Evolutionary conservation across 2,888 invertebrate genomes (phyloP), one percentile per base, ranked within the genome.

Genomic region (Nomada flava): DNA sequence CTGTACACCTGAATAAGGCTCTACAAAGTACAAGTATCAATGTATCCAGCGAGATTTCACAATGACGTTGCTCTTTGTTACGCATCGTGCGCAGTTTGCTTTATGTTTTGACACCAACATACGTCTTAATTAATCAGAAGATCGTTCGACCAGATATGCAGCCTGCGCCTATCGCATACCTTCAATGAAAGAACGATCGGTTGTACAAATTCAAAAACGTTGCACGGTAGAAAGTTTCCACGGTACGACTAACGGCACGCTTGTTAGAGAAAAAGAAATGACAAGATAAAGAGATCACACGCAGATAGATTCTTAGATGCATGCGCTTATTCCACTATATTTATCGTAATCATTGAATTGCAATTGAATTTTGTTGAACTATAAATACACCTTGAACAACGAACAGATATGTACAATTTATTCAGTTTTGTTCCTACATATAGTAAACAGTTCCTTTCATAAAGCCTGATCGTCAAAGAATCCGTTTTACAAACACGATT

Each of bases 161-260:
- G 10, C 15, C n/a, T 1, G 20, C 3, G n/a, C 29, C 23, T 11
- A 55, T 47, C 4, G 60, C 9, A 10, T 4, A 20, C 23, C 0
- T 29, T 55, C 55, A 23, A 23, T 42, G 64, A 36, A 63, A 36
- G 57, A 29, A 71, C 63, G 47, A 68, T 29, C 62, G 55, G 65
- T 64, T 36, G 44, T 59, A 26, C 47, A 57, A 71, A 68, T 59
- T 44, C 9, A 63, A 67, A 77, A 71, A 77, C 59, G 29, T 53
- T 55, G 42, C 52, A 65, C 29, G 20, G 55, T 64, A 71, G 81
- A 81, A 75, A 75, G 74, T 77, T 62, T 23, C 10, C 11, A 59
- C n/a, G 67, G n/a, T 15, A 20, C 18, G n/a, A 59, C 29, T 59
- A 53, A 68, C 55, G 36, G 60, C 26, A 26, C 2, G 26, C 57